phyloP scores from a whole-genome alignment of 2,888 invertebrate genomes.

The Tridacna crocea region DNA sequence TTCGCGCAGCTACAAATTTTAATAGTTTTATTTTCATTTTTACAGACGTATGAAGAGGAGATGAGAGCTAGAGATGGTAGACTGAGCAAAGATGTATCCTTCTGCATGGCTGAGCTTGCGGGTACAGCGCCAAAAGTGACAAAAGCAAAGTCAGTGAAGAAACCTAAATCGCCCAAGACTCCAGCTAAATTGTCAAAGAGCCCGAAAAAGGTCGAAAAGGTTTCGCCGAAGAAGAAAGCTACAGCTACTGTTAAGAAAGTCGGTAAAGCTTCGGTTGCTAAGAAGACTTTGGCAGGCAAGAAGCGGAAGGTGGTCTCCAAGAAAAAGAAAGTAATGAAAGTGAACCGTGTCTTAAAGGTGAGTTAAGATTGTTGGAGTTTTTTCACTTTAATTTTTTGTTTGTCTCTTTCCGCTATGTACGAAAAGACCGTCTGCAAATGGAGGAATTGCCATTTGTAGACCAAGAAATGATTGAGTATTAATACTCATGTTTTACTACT shows the following conservation, averaged over 20 bases:
- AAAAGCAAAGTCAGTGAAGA: conserved; percentile 18
- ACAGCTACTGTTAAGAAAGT: not conserved
- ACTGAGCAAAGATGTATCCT: conserved; percentile 1
- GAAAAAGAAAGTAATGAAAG: conserved; percentile 26
- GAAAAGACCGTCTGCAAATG: too few species aligned
- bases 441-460: too few species aligned
- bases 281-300: not conserved
- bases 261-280: not conserved
- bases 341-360: conserved; percentile 18
- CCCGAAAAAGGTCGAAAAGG: not conserved
- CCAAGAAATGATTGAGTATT: too few species aligned
- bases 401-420: too few species aligned
- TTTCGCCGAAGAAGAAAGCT: conserved; percentile 8
- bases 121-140: not conserved
- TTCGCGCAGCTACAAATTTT: too few species aligned
- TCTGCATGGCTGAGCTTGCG: conserved; percentile 14
- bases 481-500: too few species aligned
- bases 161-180: conserved; percentile 9
- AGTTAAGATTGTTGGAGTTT: not conserved
- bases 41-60: conserved; percentile 62
- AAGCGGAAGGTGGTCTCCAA: not conserved
- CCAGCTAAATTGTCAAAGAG: conserved; percentile 8
- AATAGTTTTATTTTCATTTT: too few species aligned
- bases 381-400: too few species aligned
- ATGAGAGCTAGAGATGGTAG: conserved; percentile 50